Evolutionary conservation across 1,140 invertebrate genomes (phyloP).

Genomic region (Ericerus pela): DNA sequence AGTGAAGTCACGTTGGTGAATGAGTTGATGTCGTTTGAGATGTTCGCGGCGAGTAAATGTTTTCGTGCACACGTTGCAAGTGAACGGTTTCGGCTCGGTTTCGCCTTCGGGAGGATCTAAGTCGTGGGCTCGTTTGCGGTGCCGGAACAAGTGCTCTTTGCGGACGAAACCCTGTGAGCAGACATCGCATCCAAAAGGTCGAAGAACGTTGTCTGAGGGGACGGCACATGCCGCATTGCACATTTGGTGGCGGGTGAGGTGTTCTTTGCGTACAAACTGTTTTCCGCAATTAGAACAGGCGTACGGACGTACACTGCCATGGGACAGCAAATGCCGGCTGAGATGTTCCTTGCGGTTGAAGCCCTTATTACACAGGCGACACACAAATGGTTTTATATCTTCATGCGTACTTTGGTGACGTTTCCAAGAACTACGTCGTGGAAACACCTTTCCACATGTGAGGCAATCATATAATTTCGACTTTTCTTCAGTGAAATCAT

Average conservation of each 20-base stretch:
- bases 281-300: conserved; percentile 28
- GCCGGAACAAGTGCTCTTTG: conserved; percentile 23
- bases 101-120: conserved; percentile 17
- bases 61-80: conserved; percentile 28
- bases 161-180: conserved; percentile 25
- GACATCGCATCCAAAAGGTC: conserved; percentile 28
- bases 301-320: conserved; percentile 25
- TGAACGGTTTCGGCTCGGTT: conserved; percentile 21
- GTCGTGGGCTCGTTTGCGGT: conserved; percentile 23
- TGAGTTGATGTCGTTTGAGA: conserved; percentile 22
- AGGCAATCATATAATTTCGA: conserved; percentile 22
- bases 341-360: conserved; percentile 27
- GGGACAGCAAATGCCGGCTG: conserved; percentile 16
- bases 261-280: conserved; percentile 28
- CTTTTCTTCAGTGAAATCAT: conserved; percentile 19
- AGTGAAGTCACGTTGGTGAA: conserved; percentile 18
- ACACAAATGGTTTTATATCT: conserved; percentile 33
- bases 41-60: conserved; percentile 25
- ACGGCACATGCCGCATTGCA: conserved; percentile 25
- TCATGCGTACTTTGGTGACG: conserved; percentile 28
- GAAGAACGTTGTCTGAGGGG: conserved; percentile 15
- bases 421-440: conserved; percentile 25
- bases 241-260: conserved; percentile 24
- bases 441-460: conserved; percentile 27
- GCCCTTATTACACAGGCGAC: conserved; percentile 31